phyloP scores from a whole-genome alignment of 2,797 vertebrate genomes.

The Apodemus agrarius region DNA sequence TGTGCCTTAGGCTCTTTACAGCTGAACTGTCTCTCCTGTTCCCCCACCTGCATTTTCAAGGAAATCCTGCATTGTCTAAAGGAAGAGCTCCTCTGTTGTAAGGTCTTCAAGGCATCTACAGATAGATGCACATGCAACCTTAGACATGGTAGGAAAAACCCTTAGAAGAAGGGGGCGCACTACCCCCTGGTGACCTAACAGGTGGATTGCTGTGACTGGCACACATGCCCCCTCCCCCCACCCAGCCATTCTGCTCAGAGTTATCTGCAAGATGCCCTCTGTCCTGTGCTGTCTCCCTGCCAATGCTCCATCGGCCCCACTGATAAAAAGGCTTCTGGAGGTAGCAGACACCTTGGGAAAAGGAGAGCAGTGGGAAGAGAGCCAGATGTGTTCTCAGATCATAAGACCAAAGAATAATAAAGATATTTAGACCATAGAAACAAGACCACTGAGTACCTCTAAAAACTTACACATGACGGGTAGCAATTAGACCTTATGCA shows the following conservation, averaged over 20 bases:
- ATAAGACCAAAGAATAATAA: not conserved
- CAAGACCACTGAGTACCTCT: not conserved
- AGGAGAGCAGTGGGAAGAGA: not conserved
- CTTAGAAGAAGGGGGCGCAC: not conserved
- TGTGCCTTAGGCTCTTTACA: not conserved
- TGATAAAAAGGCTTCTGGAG: not conserved
- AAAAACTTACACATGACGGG: not conserved
- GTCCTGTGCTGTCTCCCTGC: not conserved
- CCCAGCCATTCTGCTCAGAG: not conserved
- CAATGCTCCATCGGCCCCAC: not conserved
- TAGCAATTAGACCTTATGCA: not conserved
- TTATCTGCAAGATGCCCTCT: not conserved
- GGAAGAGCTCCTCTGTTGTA: conserved; percentile 72
- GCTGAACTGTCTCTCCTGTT: not conserved
- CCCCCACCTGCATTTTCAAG: not conserved
- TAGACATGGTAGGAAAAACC: conserved; percentile 14
- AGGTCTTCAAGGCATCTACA: conserved; percentile 55
- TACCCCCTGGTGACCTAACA: not conserved
- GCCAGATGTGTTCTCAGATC: not conserved
- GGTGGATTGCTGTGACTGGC: not conserved
- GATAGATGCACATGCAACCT: conserved; percentile 41
- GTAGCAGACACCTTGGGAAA: not conserved
- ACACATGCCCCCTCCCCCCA: too few species aligned
- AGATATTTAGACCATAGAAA: not conserved
- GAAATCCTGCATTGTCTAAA: conserved; percentile 66